A percentile compares a stretch with the other conserved stretches of the same genome.
Conservation (phyloP, 2,888 invertebrate species). For the Crematogaster levior region DNA sequence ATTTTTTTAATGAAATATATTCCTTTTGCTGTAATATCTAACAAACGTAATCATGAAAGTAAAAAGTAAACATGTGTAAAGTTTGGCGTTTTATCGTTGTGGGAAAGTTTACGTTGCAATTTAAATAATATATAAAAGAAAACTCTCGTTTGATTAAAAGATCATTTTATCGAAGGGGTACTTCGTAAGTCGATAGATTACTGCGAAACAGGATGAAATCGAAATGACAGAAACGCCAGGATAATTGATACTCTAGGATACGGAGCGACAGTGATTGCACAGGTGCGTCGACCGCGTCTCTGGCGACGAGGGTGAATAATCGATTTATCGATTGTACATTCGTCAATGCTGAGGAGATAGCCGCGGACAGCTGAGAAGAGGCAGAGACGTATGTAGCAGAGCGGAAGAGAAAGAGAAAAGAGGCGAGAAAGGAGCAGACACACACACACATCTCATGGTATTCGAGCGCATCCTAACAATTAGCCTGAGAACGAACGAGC, state of each 20-base stretch:
- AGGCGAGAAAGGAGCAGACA: background rate
- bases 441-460: slow-evolving; percentile 64
- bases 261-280: slow-evolving; percentile 54
- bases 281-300: slow-evolving; percentile 56
- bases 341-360: slow-evolving; percentile 64
- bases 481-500: slow-evolving; percentile 80
- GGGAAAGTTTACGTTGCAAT: no score
- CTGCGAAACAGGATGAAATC: slow-evolving; percentile 12
- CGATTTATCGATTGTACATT: slow-evolving; percentile 78
- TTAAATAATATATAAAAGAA: no score
- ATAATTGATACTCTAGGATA: slow-evolving; percentile 43
- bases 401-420: slow-evolving; percentile 44
- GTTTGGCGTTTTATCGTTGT: background rate
- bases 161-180: background rate
- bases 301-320: slow-evolving; percentile 68
- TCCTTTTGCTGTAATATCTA: background rate
- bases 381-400: background rate
- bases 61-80: background rate
- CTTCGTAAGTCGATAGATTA: background rate
- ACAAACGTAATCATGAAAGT: background rate
- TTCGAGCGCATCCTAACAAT: slow-evolving; percentile 80
- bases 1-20: background rate
- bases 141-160: background rate
- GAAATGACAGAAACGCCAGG: slow-evolving; percentile 39
- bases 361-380: slow-evolving; percentile 30